Base-by-base conservation (phyloP, 2,797 vertebrate species). In the Crocidura indochinensis region DNA sequence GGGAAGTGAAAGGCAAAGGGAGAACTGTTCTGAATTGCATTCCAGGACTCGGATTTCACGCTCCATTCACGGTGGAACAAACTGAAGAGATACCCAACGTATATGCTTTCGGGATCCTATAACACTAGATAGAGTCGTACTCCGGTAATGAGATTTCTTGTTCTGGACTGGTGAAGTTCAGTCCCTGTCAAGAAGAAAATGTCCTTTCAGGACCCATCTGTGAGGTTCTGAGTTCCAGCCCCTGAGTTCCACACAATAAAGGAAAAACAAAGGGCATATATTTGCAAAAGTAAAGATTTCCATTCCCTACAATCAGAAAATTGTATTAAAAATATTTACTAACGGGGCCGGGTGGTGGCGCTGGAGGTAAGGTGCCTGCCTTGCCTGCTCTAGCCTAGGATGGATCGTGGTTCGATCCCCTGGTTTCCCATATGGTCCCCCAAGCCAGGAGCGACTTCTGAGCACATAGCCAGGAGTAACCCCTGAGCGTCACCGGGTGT, bases 141-240 rank as follows among this genome's bases (percentile, higher is more conserved):
- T 81, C 51, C 6, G 88, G 60, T 82, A 56, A 20, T 80, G 75
- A 88, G 47, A 20, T 64, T 15, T 51, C 38, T 78, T 84, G 10
- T 77, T 88, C 19, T 53, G 49, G 89, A 89, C 78, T 71, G 72
- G 46, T 69, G 90, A 91, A 90, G 87, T 17, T 26, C 46, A 6
- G 4, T 53, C 29, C 10, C 49, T 91, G 6, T 46, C 11, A 62
- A 73, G 87, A 85, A 29, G 62, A 65, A 65, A 77, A 14, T 56
- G 53, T 56, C 53, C 53, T 14, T 17, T 15, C 14, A 17, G 53
- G 53, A 2, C 11, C 56, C 17, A 5, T 15, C 2, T 60, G 56
- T 4, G 56, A 4, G 56, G 56, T 20, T 6, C 56, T 20, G 15
- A 17, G 17, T 20, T 20, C 56, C 56, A 20, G 2, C 56, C 15